phyloP scores from a whole-genome alignment of 2,888 invertebrate genomes.

The Formica aserva region DNA sequence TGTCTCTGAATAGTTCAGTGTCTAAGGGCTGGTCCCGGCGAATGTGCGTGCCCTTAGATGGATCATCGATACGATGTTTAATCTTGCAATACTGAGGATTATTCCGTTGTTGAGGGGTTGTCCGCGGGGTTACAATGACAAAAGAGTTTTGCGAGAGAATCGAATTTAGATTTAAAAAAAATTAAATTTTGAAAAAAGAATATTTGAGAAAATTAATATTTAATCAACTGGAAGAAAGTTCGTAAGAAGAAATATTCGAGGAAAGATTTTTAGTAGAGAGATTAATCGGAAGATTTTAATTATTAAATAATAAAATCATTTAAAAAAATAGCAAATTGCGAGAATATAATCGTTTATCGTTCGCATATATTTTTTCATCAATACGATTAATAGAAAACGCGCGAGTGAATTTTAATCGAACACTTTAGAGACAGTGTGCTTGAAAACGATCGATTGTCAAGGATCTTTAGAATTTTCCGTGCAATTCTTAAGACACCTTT shows the following conservation, averaged over 20 bases:
- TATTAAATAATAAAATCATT: not conserved
- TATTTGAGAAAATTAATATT: not conserved
- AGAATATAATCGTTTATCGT: not conserved
- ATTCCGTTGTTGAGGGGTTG: not conserved
- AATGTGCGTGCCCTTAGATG: not conserved
- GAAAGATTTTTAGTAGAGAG: not conserved
- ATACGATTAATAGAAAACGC: not conserved
- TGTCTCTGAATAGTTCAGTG: slow-evolving; percentile 42
- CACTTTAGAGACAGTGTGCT: not conserved
- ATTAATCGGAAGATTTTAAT: not conserved
- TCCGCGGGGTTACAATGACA: not conserved
- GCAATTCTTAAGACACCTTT: not conserved
- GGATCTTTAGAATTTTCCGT: not conserved
- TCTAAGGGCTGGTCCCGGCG: not conserved
- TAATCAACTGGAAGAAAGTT: not conserved
- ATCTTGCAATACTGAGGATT: not conserved
- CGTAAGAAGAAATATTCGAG: not conserved
- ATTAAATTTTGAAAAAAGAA: not conserved
- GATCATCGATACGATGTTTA: not conserved
- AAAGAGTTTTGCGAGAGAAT: not conserved
- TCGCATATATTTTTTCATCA: not conserved
- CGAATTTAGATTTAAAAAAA: not conserved
- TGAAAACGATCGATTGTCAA: not conserved
- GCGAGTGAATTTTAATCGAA: not conserved
- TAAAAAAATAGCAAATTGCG: not conserved